A percentile compares a stretch with the other conserved stretches of the same genome.
Evolutionary conservation across 2,797 vertebrate species (phyloP).

Genomic region (Propithecus perrieri): DNA sequence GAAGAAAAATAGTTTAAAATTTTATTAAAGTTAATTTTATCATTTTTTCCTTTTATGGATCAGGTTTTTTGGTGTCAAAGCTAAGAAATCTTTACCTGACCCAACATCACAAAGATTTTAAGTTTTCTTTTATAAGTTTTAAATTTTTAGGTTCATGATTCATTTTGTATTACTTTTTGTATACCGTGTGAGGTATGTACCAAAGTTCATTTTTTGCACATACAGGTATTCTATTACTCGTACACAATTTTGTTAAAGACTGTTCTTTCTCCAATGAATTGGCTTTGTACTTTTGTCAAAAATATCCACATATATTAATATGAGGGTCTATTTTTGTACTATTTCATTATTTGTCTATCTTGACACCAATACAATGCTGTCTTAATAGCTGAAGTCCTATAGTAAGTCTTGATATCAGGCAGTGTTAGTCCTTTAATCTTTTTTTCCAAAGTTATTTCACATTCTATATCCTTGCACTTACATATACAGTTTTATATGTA

Average conservation of each 20-base stretch:
- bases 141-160: background rate
- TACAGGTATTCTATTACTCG: background rate
- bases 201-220: background rate
- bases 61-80: background rate
- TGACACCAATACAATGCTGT: background rate
- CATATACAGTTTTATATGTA: background rate
- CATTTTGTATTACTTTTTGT: background rate
- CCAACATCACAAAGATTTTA: background rate
- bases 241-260: constrained; percentile 12
- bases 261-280: background rate
- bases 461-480: background rate
- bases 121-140: background rate
- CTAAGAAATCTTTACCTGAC: background rate
- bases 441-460: background rate
- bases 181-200: background rate
- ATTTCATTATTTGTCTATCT: background rate
- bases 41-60: background rate
- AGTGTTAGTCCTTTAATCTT: background rate
- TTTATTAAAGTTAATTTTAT: background rate
- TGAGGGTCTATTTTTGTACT: background rate
- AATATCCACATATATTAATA: background rate
- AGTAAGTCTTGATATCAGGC: background rate
- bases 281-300: background rate
- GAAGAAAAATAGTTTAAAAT: background rate
- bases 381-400: background rate